phyloP scores from a whole-genome alignment of 2,113 vertebrate species.

The Atlantisia rogersi region DNA sequence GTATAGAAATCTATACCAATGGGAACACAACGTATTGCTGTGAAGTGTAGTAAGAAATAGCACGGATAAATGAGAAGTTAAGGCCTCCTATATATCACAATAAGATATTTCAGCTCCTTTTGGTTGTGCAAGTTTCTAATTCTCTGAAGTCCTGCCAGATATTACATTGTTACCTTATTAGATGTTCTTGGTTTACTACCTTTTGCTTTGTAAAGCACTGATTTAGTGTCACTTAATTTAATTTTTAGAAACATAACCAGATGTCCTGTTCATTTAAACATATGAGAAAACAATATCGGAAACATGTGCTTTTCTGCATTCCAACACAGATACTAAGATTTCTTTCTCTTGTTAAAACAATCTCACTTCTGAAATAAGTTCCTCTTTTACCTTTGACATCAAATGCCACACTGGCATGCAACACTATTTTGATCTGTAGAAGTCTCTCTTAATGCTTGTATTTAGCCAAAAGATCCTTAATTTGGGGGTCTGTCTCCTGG shows the following conservation, averaged over 20 bases:
- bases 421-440: not conserved
- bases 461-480: not conserved
- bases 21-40: not conserved
- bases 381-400: constrained; percentile 11
- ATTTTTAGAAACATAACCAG: constrained; percentile 62
- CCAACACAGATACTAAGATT: not conserved
- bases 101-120: constrained; percentile 19
- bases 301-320: constrained; percentile 50
- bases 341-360: not conserved
- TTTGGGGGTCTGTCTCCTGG: not conserved
- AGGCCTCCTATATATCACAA: constrained; percentile 24
- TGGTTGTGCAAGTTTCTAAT: not conserved
- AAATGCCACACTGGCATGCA: not conserved
- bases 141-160: constrained; percentile 53
- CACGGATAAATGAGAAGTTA: constrained; percentile 28
- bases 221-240: constrained; percentile 61
- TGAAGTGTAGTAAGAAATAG: constrained; percentile 31
- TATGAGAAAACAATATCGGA: constrained; percentile 44
- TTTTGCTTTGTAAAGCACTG: constrained; percentile 54
- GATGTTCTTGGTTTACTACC: constrained; percentile 55
- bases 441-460: not conserved
- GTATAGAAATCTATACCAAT: constrained; percentile 12
- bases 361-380: not conserved
- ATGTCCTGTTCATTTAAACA: constrained; percentile 50
- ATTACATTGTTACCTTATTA: constrained; percentile 56